A percentile compares a stretch with the other conserved stretches of the same genome.
Conservation (phyloP, 2,797 vertebrate species). For the Anableps anableps region DNA sequence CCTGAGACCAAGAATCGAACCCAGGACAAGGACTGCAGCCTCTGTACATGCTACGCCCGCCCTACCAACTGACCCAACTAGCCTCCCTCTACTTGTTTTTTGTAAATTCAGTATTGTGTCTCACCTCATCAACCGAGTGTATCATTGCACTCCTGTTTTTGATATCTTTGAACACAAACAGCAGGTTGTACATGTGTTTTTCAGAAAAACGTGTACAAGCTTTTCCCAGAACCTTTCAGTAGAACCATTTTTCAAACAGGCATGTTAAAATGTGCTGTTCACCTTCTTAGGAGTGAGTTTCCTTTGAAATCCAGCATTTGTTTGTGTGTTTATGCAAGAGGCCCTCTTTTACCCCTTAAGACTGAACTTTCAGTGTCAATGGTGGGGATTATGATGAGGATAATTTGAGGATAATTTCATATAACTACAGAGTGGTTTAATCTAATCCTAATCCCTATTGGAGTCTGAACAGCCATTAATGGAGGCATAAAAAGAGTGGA, state of each 20-base stretch:
- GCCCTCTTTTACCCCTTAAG: slow-evolving; percentile 49
- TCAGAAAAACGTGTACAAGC: neutral
- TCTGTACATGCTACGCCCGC: too few species aligned
- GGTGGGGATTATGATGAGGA: slow-evolving; percentile 70
- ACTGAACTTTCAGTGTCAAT: slow-evolving; percentile 60
- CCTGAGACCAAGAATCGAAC: too few species aligned
- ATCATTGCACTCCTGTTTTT: neutral
- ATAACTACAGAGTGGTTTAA: slow-evolving; percentile 61
- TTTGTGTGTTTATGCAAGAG: neutral
- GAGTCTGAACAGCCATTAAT: slow-evolving; percentile 47
- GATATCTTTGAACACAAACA: neutral
- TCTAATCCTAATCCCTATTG: slow-evolving; percentile 62
- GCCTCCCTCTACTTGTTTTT: too few species aligned
- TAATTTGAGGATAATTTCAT: slow-evolving; percentile 72
- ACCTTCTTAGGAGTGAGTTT: neutral
- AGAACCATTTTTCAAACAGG: neutral
- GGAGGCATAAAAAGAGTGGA: slow-evolving; percentile 23
- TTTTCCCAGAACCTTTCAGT: neutral
- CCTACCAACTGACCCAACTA: too few species aligned
- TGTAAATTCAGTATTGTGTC: neutral
- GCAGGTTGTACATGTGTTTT: neutral
- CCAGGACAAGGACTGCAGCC: too few species aligned
- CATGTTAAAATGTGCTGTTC: slow-evolving; percentile 17
- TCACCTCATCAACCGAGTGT: neutral
- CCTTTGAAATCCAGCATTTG: neutral